phyloP scores from a whole-genome alignment of 2,888 invertebrate species.

The Mythimna vitellina region DNA sequence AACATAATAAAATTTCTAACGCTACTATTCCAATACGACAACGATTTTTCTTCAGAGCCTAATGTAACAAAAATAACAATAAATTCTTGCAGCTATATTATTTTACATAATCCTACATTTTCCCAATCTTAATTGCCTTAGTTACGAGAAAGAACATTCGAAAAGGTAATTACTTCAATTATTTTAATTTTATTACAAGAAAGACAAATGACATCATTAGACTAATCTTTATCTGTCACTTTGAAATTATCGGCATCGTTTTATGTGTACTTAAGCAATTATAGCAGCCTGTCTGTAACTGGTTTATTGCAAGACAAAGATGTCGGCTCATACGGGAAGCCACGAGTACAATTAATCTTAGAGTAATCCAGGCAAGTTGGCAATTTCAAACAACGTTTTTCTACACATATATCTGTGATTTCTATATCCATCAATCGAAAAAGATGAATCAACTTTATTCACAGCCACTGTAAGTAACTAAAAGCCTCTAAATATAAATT shows the following conservation, averaged over 20 bases:
- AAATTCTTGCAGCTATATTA: not conserved
- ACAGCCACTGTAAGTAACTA: not conserved
- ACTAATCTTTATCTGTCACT: conserved; percentile 2
- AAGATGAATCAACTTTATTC: not conserved
- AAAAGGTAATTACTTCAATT: conserved; percentile 9
- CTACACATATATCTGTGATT: not conserved
- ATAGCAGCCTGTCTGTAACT: not conserved
- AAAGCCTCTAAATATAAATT: not conserved
- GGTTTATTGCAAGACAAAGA: too few species aligned
- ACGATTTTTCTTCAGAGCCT: too few species aligned
- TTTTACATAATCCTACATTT: not conserved
- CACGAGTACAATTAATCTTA: not conserved
- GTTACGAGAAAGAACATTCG: not conserved
- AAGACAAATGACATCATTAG: conserved; percentile 15
- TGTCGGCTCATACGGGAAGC: not conserved
- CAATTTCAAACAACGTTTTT: not conserved
- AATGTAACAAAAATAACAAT: not conserved
- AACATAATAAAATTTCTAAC: too few species aligned
- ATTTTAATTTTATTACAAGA: conserved; percentile 13
- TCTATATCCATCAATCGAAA: not conserved
- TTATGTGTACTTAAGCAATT: not conserved
- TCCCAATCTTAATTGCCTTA: not conserved
- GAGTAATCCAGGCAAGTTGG: not conserved
- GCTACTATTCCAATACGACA: too few species aligned
- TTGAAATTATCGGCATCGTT: conserved; percentile 2